phyloP scores from a whole-genome alignment of 2,797 vertebrate species.

The Muscicapa comitata region DNA sequence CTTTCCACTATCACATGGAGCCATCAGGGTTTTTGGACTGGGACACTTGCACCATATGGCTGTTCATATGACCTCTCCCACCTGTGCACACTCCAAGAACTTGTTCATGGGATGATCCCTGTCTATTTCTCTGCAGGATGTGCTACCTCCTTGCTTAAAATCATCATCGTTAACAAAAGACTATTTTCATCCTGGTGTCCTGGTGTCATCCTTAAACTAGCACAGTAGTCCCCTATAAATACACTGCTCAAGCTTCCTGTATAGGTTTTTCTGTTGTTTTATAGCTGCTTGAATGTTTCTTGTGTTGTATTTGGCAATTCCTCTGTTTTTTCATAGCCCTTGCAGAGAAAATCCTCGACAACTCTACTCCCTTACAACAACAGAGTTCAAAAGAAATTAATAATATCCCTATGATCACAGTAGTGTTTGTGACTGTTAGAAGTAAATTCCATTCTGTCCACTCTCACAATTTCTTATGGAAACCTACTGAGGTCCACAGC shows the following conservation, averaged over 20 bases:
- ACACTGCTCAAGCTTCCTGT: neutral
- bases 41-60: neutral
- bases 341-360: neutral
- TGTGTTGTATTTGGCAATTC: neutral
- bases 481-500: neutral
- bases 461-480: neutral
- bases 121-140: neutral
- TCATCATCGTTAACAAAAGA: neutral
- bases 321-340: neutral
- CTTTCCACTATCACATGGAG: neutral
- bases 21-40: neutral
- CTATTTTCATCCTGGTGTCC: neutral
- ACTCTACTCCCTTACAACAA: neutral
- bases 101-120: neutral
- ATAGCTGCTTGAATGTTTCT: neutral
- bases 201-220: neutral
- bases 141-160: neutral
- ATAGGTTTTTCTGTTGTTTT: neutral
- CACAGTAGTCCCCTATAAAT: neutral
- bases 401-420: neutral
- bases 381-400: neutral
- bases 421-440: neutral
- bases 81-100: neutral
- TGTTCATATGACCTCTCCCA: neutral
- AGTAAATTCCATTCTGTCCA: neutral